Conservation (phyloP, 2,888 invertebrate genomes). For the Gastracanthus pulcherrimus region DNA sequence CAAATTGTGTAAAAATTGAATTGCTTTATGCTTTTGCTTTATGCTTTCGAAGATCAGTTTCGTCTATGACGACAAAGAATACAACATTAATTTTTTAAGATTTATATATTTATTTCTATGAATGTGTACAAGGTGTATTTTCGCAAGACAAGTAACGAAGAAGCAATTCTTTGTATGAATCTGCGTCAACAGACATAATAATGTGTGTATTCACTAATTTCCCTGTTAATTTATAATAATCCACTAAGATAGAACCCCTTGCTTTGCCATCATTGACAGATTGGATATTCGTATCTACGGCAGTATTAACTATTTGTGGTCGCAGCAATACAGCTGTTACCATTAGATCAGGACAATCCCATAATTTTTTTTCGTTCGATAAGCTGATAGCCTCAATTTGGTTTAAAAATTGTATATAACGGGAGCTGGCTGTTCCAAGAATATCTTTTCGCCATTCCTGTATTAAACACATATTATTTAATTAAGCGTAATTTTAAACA, state of each 20-base stretch:
- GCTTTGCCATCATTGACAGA: not conserved
- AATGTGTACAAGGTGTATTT: not conserved
- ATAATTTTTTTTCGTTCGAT: not conserved
- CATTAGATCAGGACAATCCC: not conserved
- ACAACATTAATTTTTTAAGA: too few relatives aligned
- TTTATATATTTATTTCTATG: too few relatives aligned
- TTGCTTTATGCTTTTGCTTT: too few relatives aligned
- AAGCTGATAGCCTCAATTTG: not conserved
- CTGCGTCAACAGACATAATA: not conserved
- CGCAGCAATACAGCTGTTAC: not conserved
- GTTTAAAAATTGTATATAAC: not conserved
- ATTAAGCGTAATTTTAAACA: not conserved
- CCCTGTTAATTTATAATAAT: not conserved
- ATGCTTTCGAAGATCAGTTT: too few relatives aligned
- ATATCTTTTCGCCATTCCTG: not conserved
- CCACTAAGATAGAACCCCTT: not conserved
- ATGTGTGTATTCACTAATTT: not conserved
- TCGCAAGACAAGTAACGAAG: not conserved
- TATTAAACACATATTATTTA: not conserved
- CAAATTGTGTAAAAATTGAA: too few relatives aligned
- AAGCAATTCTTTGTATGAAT: not conserved
- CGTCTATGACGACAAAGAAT: too few relatives aligned
- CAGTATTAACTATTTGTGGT: not conserved
- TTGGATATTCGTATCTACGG: not conserved
- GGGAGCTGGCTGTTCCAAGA: not conserved